Percentiles rank a stretch among this genome's conserved stretches.
Evolutionary conservation across 1,140 invertebrate genomes (phyloP).

Genomic region (Pogonomyrmex californicus): DNA sequence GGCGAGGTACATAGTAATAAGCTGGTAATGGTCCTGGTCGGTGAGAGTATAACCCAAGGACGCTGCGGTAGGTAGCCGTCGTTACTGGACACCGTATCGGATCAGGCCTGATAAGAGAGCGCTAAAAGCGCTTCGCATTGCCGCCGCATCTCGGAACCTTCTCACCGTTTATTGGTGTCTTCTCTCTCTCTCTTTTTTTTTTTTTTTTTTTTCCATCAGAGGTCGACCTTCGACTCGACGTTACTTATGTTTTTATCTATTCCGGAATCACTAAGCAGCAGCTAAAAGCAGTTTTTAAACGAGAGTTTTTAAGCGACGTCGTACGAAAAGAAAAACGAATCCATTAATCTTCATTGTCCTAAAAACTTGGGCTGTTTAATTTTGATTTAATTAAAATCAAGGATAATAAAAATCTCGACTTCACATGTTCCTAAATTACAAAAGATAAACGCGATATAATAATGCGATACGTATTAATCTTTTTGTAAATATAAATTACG

Average conservation of each 20-base stretch:
- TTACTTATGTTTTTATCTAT: constrained; percentile 52
- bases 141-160: constrained; percentile 66
- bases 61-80: constrained; percentile 81
- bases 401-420: constrained; percentile 21
- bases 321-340: constrained; percentile 5
- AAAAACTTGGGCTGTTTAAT: background rate
- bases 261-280: constrained; percentile 8
- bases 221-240: constrained; percentile 22
- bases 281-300: constrained; percentile 1
- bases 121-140: constrained; percentile 75
- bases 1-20: constrained; percentile 75
- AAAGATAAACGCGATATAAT: background rate
- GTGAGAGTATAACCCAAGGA: constrained; percentile 68
- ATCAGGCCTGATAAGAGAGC: constrained; percentile 79
- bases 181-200: no score
- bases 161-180: constrained; percentile 26
- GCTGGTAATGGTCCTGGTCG: constrained; percentile 70
- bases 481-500: no score
- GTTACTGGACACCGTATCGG: constrained; percentile 79
- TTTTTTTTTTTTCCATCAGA: background rate
- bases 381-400: background rate
- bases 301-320: no score
- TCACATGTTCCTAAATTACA: no score
- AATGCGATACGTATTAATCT: background rate
- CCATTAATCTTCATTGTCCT: background rate